A percentile compares a stretch with the other conserved stretches of the same genome.
Evolutionary conservation across 2,888 invertebrate species (phyloP).

Genomic region (Aleiodes leptofemur): DNA sequence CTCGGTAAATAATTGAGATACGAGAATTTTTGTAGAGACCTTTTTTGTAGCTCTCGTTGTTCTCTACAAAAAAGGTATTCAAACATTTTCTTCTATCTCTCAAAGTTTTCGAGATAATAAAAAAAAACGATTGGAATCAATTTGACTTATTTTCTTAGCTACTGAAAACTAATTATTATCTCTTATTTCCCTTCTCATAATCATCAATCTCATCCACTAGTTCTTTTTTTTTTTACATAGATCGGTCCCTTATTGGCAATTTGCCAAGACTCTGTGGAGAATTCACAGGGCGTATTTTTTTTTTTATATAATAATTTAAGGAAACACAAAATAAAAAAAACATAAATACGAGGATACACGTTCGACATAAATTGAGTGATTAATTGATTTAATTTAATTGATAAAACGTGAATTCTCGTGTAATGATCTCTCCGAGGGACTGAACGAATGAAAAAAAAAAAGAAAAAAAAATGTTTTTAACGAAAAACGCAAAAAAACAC

Average conservation of each 20-base stretch:
- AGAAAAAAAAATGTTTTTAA: conserved; percentile 42
- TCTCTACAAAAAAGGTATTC: no score
- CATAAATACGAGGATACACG: conserved; percentile 29
- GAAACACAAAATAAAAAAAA: conserved; percentile 16
- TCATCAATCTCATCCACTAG: conserved; percentile 37
- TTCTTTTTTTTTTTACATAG: conserved; percentile 50
- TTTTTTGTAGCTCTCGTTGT: no score
- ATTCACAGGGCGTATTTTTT: conserved; percentile 67
- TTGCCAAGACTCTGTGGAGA: conserved; percentile 66
- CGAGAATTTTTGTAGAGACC: no score
- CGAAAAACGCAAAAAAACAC: conserved; percentile 26
- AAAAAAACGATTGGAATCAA: no score
- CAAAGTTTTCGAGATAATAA: no score
- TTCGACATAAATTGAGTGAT: neutral
- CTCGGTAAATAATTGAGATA: no score
- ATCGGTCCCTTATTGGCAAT: conserved; percentile 66
- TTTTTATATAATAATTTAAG: conserved; percentile 41
- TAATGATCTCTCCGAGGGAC: conserved; percentile 68
- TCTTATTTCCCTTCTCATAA: conserved; percentile 46
- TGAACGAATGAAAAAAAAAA: conserved; percentile 52
- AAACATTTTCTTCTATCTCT: no score
- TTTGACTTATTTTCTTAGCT: no score
- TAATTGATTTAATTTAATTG: neutral
- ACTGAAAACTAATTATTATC: conserved; percentile 8
- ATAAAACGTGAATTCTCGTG: conserved; percentile 51